phyloP scores from a whole-genome alignment of 2,113 vertebrate genomes.

The Pristiophorus japonicus region DNA sequence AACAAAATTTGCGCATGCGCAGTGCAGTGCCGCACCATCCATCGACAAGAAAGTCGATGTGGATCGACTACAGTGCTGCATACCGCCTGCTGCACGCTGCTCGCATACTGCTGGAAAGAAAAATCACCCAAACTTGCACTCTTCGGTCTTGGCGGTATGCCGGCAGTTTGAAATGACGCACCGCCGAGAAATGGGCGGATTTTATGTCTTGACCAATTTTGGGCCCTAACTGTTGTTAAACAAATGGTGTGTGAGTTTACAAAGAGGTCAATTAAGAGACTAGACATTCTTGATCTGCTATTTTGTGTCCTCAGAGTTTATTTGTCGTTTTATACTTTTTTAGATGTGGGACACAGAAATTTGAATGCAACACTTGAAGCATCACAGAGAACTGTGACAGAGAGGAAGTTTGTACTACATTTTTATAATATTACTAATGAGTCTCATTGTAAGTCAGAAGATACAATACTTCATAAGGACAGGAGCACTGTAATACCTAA shows the following conservation, averaged over 20 bases:
- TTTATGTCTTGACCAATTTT: no score
- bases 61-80: no score
- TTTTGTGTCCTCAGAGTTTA: not conserved
- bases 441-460: not conserved
- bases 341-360: not conserved
- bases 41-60: no score
- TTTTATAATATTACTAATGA: not conserved
- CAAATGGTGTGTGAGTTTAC: not conserved
- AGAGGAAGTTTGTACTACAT: not conserved
- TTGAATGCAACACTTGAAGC: not conserved
- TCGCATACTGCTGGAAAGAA: no score
- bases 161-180: no score
- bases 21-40: no score
- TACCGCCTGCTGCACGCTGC: no score
- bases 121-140: no score
- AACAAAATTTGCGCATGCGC: no score
- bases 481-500: not conserved
- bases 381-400: not conserved
- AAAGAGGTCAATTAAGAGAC: not conserved
- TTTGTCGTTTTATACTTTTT: not conserved
- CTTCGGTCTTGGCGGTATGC: no score
- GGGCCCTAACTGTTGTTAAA: no score
- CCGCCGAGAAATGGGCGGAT: no score
- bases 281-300: not conserved
- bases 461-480: not conserved